Evolutionary conservation across 2,113 vertebrate genomes (phyloP).

Genomic region (Mustelus asterias): DNA sequence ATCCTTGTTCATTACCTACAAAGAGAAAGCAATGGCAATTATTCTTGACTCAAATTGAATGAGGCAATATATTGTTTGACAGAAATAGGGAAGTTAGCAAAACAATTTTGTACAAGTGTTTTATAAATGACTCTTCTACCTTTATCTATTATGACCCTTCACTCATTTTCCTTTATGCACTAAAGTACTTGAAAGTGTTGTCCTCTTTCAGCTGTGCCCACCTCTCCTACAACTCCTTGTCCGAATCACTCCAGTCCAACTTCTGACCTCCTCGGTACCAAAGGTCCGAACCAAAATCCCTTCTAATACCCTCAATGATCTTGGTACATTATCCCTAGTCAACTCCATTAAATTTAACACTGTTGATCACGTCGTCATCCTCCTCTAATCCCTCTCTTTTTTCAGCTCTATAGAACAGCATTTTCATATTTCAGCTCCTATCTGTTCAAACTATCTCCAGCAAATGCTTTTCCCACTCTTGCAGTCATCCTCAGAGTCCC

Average conservation of each 20-base stretch:
- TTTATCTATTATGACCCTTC: not conserved
- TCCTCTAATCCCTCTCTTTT: not conserved
- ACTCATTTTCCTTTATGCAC: not conserved
- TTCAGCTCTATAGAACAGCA: not conserved
- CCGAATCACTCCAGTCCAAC: not conserved
- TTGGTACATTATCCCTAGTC: not conserved
- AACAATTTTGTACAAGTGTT: not conserved
- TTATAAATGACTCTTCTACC: not conserved
- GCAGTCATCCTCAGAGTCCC: not conserved
- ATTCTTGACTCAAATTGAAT: not conserved
- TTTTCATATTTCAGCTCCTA: not conserved
- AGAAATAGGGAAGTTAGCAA: not conserved
- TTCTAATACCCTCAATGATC: not conserved
- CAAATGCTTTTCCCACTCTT: not conserved
- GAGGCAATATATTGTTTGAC: not conserved
- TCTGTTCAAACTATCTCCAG: not conserved
- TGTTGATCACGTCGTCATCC: not conserved
- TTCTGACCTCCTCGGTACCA: not conserved
- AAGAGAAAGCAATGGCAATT: not conserved
- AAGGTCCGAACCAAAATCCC: not conserved
- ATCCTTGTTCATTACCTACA: conserved; percentile 80
- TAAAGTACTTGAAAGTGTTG: not conserved
- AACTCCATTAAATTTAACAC: not conserved
- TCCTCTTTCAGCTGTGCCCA: not conserved
- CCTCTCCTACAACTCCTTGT: not conserved